These are phyloP conservation scores for Catamblyrhynchus diadema DNA, from an alignment of 2,797 vertebrate genomes.

Conservation along the genomic window DNA sequence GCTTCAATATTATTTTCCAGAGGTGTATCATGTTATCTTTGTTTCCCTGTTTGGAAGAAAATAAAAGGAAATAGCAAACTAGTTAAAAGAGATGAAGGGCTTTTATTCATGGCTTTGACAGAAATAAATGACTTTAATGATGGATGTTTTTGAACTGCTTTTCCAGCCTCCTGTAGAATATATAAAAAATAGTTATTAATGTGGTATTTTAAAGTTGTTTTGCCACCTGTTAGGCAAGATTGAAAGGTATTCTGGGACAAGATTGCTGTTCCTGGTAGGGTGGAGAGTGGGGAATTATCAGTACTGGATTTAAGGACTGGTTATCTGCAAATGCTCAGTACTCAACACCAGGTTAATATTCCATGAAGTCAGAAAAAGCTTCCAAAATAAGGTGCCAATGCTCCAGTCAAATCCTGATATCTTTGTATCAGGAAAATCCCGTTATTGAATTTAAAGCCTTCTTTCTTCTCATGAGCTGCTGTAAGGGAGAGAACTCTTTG, in stretches of 20 bases:
- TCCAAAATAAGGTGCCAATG: fast-evolving
- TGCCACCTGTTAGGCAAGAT: not conserved
- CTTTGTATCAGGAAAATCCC: fast-evolving
- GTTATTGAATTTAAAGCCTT: not conserved
- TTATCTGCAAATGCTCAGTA: not conserved
- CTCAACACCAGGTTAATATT: not conserved
- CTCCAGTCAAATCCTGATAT: not conserved
- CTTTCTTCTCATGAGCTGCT: not conserved
- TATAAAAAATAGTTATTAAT: not conserved
- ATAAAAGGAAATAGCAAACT: not conserved
- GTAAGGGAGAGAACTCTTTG: not conserved
- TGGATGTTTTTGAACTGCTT: not conserved
- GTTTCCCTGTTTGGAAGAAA: not conserved
- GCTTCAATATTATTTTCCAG: not conserved
- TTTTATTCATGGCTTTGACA: not conserved
- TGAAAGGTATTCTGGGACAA: not conserved
- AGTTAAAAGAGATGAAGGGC: not conserved
- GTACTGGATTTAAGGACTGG: not conserved
- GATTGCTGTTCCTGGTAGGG: not conserved
- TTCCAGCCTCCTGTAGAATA: not conserved
- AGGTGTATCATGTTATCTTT: not conserved
- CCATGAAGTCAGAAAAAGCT: not conserved
- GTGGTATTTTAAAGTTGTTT: not conserved
- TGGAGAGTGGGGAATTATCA: not conserved
- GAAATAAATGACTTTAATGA: not conserved